phyloP scores from a whole-genome alignment of 2,888 invertebrate species.

The Griposia aprilina region DNA sequence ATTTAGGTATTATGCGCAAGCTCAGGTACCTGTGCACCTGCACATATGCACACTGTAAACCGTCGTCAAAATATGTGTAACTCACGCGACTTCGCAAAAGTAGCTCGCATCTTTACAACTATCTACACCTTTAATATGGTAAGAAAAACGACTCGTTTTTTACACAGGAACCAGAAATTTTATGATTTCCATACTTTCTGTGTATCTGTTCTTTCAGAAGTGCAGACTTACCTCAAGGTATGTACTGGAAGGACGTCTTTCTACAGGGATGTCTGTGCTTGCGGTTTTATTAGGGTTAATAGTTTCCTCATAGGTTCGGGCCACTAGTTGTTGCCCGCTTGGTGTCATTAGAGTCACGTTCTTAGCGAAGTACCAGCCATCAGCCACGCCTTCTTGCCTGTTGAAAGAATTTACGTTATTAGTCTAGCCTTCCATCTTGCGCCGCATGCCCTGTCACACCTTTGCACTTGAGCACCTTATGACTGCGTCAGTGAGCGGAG shows the following conservation, averaged over 20 bases:
- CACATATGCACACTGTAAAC: background rate
- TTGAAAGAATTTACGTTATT: conserved; percentile 7
- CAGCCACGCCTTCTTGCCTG: conserved; percentile 92
- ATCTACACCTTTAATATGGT: background rate
- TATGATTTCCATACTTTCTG: background rate
- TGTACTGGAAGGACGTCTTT: conserved; percentile 69
- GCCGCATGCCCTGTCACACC: background rate
- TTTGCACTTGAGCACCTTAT: background rate
- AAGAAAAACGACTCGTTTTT: background rate
- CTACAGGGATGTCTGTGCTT: conserved; percentile 82
- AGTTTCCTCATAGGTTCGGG: conserved; percentile 91
- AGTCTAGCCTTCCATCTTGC: background rate
- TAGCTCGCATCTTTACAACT: background rate
- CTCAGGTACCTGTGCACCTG: no score
- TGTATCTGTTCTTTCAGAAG: background rate
- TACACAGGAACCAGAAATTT: background rate
- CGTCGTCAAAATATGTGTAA: background rate
- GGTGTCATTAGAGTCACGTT: conserved; percentile 90
- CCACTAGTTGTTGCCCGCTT: conserved; percentile 85
- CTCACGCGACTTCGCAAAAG: background rate
- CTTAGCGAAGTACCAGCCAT: conserved; percentile 90
- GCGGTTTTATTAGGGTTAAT: conserved; percentile 85
- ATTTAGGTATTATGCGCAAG: no score
- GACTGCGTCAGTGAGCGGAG: background rate
- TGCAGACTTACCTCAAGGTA: conserved; percentile 55